These are phyloP conservation scores for Pristionchus mayeri DNA, from an alignment of 2,888 invertebrate species.

Conservation along the genomic window DNA sequence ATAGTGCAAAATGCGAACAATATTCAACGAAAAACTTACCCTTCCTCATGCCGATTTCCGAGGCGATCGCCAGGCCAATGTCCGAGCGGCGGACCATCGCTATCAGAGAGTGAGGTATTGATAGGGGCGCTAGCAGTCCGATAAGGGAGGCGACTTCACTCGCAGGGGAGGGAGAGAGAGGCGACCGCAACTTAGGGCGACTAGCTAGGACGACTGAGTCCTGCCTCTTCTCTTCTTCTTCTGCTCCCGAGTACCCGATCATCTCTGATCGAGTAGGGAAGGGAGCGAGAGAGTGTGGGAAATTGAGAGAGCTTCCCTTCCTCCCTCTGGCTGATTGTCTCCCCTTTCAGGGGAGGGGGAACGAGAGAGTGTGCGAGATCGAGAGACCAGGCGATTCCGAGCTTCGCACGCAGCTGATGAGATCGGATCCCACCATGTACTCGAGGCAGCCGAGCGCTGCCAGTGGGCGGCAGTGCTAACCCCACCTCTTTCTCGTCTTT, in stretches of 20 bases:
- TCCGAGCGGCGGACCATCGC: constrained; percentile 10
- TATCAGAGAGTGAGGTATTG: neutral
- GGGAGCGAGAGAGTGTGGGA: neutral
- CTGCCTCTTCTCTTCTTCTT: too few relatives aligned
- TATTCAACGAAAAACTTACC: too few relatives aligned
- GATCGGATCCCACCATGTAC: too few relatives aligned
- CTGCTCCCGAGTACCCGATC: neutral
- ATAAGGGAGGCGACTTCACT: neutral
- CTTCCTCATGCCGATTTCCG: neutral
- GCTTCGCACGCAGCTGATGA: neutral
- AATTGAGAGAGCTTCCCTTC: neutral
- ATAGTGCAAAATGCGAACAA: too few relatives aligned
- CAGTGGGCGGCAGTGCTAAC: neutral
- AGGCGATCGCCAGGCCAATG: neutral
- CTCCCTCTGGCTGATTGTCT: neutral
- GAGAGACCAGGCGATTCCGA: neutral
- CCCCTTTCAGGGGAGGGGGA: neutral
- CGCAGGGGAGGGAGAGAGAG: neutral
- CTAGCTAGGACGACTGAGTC: neutral
- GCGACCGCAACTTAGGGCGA: neutral
- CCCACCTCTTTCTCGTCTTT: constrained; percentile 3
- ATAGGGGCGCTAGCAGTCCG: too few relatives aligned
- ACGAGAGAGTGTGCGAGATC: neutral
- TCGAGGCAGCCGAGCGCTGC: neutral
- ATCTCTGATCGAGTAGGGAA: neutral